Percentiles rank a stretch among this genome's conserved stretches.
Conservation (phyloP, 2,888 invertebrate genomes). For the Scaptodrosophila latifasciaeformis region DNA sequence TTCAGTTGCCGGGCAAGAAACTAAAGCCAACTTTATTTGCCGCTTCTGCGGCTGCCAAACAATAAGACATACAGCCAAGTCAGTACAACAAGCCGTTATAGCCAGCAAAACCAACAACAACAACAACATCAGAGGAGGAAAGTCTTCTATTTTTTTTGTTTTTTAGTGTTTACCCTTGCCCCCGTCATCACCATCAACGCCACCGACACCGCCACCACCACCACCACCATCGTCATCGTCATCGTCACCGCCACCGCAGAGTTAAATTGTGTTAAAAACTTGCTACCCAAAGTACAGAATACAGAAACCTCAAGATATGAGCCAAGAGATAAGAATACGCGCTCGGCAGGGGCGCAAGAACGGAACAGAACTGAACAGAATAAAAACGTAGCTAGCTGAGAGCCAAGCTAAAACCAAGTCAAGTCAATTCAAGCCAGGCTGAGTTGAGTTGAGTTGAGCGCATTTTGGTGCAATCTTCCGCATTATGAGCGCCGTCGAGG, state of each 20-base stretch:
- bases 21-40: not conserved
- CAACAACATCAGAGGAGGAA: not conserved
- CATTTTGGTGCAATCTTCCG: slow-evolving; percentile 60
- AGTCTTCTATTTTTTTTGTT: too few relatives aligned
- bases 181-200: too few relatives aligned
- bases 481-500: slow-evolving; percentile 57
- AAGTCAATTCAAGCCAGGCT: too few relatives aligned
- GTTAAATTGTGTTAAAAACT: slow-evolving; percentile 66
- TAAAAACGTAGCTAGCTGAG: slow-evolving; percentile 16
- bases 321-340: slow-evolving; percentile 41
- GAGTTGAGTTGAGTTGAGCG: too few relatives aligned
- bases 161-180: too few relatives aligned
- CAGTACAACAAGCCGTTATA: slow-evolving; percentile 5
- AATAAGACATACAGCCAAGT: slow-evolving; percentile 13
- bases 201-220: too few relatives aligned
- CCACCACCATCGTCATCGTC: too few relatives aligned
- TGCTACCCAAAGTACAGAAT: slow-evolving; percentile 59
- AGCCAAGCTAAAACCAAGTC: not conserved
- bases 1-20: slow-evolving; percentile 1
- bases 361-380: slow-evolving; percentile 38
- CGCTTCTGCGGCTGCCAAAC: not conserved
- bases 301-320: slow-evolving; percentile 66
- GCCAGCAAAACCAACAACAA: slow-evolving; percentile 3
- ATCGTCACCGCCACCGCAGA: slow-evolving; percentile 26
- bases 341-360: slow-evolving; percentile 45